Conservation (phyloP, 2,797 vertebrate genomes). For the Micropoecilia bifurca region DNA sequence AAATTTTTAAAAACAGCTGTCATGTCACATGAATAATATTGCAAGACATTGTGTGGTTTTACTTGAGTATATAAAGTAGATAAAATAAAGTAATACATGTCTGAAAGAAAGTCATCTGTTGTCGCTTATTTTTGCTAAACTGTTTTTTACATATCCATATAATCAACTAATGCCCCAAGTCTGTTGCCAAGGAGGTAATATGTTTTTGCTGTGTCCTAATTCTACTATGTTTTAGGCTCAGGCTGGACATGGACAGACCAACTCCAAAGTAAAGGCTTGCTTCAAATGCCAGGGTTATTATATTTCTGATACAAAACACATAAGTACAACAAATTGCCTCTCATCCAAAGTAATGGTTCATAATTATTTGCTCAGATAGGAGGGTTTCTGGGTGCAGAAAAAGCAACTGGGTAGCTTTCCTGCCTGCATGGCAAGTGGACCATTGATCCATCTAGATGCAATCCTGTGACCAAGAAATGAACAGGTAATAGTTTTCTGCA, state of each 20-base stretch:
- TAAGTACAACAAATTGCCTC: constrained; percentile 69
- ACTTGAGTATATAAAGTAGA: background rate
- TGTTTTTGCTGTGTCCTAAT: constrained; percentile 24
- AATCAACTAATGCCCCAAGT: background rate
- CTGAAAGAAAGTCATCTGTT: background rate
- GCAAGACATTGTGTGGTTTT: background rate
- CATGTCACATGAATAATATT: background rate
- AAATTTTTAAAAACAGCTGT: background rate
- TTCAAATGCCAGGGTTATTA: constrained; percentile 55
- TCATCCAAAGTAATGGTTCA: constrained; percentile 65
- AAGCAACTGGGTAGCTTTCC: constrained; percentile 33
- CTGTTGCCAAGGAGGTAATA: constrained; percentile 45
- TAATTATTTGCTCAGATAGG: constrained; percentile 70
- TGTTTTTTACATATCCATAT: constrained; percentile 6
- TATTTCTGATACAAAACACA: constrained; percentile 44
- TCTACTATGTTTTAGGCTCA: constrained; percentile 26
- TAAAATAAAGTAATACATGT: background rate
- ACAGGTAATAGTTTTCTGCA: constrained; percentile 29
- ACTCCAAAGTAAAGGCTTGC: constrained; percentile 27
- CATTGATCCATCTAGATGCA: constrained; percentile 57
- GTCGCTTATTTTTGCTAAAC: background rate
- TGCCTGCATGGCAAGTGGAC: constrained; percentile 22
- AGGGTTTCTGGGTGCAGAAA: constrained; percentile 36
- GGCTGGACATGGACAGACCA: constrained; percentile 26
- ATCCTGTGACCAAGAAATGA: constrained; percentile 33